Base-by-base conservation (phyloP, 1,140 invertebrate species). In the Acromyrmex heyeri region DNA sequence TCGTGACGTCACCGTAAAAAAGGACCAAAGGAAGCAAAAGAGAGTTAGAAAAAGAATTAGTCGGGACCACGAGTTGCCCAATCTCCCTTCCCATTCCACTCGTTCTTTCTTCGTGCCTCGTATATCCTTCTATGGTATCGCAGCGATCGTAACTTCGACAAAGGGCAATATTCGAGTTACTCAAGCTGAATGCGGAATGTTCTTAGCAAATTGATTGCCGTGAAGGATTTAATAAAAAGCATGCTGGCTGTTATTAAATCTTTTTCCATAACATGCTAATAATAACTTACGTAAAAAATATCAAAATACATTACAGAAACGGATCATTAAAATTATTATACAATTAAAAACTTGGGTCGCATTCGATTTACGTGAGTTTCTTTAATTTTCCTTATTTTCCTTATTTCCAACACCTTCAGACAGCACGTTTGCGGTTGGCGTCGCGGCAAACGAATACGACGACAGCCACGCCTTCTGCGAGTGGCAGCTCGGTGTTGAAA, bases 1-100 rank as follows among this genome's bases (percentile, higher is more conserved):
- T 73, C 70, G 87, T 94, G 93, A 95, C 94, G 94, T 94, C 94
- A 94, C 64, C 83, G 85, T 88, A 88, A 93, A 38, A 92, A 30
- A 86, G 67, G 75, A 81, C 24, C 82, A 86, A 89, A 87, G 88
- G 87, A 69, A 79, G 69, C 30, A 78, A 88, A 88, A 86, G 87
- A 86, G 77, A 86, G 64, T 70, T 85, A 79, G 75, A 88, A 86
- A 88, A 91, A 93, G 92, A 94, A 93, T 94, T 93, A 94, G 91
- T 87, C 82, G 88, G 70, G 73, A 82, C 75, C 88, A 78, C 77
- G 86, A 81, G 77, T 38, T 77, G 24, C 55, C 62, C 70, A 50
- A 67, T 78, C 50, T 88, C 86, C 85, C 78, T 85, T 82, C 86
- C 53, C 86, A 10, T 77, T 38, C 61, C 85, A 34, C 27, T 55